A percentile compares a stretch with the other conserved stretches of the same genome.
Evolutionary conservation across 2,113 vertebrate species (phyloP).

Genomic region (Chloropsis cyanopogon): DNA sequence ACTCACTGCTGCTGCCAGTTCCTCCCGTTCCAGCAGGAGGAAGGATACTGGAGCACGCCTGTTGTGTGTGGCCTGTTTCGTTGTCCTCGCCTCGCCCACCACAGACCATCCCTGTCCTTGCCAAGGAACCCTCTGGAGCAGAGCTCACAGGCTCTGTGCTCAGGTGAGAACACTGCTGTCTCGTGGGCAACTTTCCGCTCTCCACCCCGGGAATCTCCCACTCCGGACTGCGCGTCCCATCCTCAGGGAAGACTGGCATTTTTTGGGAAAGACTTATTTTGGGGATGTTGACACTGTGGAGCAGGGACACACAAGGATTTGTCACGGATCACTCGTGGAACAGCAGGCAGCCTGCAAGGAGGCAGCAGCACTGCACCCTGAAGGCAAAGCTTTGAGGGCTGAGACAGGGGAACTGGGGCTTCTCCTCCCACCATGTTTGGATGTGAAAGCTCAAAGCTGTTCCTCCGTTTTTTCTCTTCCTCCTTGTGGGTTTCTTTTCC

Average conservation of each 20-base stretch:
- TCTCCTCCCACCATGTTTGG: neutral
- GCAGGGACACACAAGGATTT: neutral
- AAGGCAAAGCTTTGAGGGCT: neutral
- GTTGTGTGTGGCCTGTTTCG: neutral
- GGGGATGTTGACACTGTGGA: neutral
- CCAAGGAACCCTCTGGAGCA: neutral
- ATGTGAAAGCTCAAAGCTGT: neutral
- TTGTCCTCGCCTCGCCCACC: neutral
- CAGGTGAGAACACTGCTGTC: neutral
- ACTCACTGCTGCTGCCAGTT: neutral
- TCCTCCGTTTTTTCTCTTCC: neutral
- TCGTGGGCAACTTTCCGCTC: neutral
- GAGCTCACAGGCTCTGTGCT: neutral
- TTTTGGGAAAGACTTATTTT: neutral
- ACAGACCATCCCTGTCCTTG: neutral
- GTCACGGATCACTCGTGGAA: neutral
- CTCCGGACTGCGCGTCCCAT: neutral
- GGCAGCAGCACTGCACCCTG: neutral
- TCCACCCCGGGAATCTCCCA: neutral
- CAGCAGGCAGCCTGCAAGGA: neutral
- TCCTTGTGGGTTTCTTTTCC: neutral
- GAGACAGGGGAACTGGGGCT: neutral
- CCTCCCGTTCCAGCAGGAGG: neutral
- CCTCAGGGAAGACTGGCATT: neutral
- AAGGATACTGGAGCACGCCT: neutral